Percentiles rank a stretch among this genome's conserved stretches.
phyloP scores from a whole-genome alignment of 1,140 invertebrate species.

The Pentalonia nigronervosa region DNA sequence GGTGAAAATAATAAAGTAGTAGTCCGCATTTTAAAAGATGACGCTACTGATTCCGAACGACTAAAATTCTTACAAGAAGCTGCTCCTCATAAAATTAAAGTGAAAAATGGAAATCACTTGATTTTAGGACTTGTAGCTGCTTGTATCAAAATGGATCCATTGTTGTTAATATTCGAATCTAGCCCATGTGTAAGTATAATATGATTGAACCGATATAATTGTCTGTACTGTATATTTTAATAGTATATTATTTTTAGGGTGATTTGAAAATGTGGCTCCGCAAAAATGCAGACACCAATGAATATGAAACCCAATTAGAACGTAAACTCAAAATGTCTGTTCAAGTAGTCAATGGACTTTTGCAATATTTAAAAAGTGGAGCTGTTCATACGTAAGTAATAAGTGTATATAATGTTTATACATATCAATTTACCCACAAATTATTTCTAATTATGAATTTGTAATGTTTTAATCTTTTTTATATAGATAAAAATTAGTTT shows the following conservation, averaged over 20 bases:
- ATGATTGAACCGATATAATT: background rate
- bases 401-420: background rate
- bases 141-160: slow-evolving; percentile 73
- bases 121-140: slow-evolving; percentile 70
- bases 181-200: slow-evolving; percentile 69
- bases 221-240: background rate
- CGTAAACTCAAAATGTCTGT: slow-evolving; percentile 54
- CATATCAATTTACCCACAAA: background rate
- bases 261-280: slow-evolving; percentile 51
- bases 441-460: background rate
- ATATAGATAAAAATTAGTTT: background rate
- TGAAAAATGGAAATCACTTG: slow-evolving; percentile 72
- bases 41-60: slow-evolving; percentile 73
- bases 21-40: slow-evolving; percentile 77
- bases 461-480: background rate
- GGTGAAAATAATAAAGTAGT: slow-evolving; percentile 65
- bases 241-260: slow-evolving; percentile 7
- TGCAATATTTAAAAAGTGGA: slow-evolving; percentile 56
- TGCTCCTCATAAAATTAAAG: slow-evolving; percentile 66
- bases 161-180: slow-evolving; percentile 73
- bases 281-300: slow-evolving; percentile 38
- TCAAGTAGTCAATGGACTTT: slow-evolving; percentile 51
- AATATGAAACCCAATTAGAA: slow-evolving; percentile 54
- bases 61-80: slow-evolving; percentile 77
- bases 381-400: slow-evolving; percentile 50